Percentiles rank a stretch among this genome's conserved stretches.
phyloP scores from a whole-genome alignment of 2,888 invertebrate genomes.

The Steromphala cineraria region DNA sequence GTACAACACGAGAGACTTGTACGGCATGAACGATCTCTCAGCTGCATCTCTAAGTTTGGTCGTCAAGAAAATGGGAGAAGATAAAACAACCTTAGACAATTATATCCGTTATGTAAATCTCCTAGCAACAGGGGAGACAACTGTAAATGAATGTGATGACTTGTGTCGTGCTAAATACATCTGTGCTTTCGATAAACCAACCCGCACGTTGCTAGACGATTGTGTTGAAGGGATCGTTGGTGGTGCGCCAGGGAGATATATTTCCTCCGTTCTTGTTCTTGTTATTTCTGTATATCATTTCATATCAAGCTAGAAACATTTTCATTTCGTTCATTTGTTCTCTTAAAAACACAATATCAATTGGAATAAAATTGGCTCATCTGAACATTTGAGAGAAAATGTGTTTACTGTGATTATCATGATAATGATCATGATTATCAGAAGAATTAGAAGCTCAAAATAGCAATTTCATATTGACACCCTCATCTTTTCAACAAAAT shows the following conservation, averaged over 20 bases:
- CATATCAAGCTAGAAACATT: background rate
- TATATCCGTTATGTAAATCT: conserved; percentile 43
- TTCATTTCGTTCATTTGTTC: too few species aligned
- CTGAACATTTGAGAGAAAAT: too few species aligned
- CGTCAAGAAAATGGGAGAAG: conserved; percentile 32
- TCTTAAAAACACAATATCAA: too few species aligned
- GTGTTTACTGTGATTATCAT: too few species aligned
- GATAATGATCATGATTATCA: too few species aligned
- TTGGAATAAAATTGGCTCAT: too few species aligned
- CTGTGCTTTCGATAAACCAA: background rate
- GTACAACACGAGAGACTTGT: conserved; percentile 88
- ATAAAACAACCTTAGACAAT: conserved; percentile 31
- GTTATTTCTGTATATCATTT: background rate
- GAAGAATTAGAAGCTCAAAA: too few species aligned
- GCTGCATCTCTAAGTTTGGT: conserved; percentile 86
- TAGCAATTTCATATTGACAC: too few species aligned
- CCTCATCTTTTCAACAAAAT: too few species aligned
- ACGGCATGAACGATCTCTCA: conserved; percentile 87
- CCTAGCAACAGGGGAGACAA: conserved; percentile 32
- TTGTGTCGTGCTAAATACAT: conserved; percentile 30
- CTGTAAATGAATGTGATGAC: conserved; percentile 33
- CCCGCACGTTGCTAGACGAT: background rate
- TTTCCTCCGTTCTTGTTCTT: background rate
- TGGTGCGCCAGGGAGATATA: background rate
- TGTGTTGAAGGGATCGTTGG: background rate